Evolutionary conservation across 2,797 vertebrate genomes (phyloP), one percentile per base, ranked within the genome.

Genomic region (Mormyrops attenuatus): DNA sequence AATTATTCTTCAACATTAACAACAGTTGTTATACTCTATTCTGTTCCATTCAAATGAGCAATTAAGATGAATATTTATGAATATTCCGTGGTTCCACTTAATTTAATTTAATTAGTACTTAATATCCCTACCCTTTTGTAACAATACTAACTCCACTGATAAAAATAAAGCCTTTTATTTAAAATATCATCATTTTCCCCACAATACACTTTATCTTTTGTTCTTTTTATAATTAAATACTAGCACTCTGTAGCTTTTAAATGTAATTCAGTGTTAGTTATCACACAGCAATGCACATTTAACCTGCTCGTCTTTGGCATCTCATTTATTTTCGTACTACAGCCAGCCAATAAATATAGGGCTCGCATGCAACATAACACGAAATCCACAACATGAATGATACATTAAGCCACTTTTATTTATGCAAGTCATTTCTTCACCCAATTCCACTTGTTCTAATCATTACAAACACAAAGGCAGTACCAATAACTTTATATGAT

Each of bases 1-100:
- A 96, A 96, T 96, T 96, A 96, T 96, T 96, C 95, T 96, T 95
- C 93, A 94, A 94, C 93, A 94, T 93, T 91, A 93, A 95, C 95
- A 96, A 96, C 95, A 96, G 95, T 95, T 96, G 95, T 95, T 95
- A 95, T 95, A 95, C 94, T 95, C 96, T 95, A 95, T 47, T 82
- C 77, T 47, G 38, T 84, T 6, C 80, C 80, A 49, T 96, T 96
- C 95, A 96, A 96, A 96, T 95, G 94, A 95, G 94, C 94, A 94
- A 93, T 96, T 95, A 86, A 86, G 30, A 96, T 96, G 95, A 96
- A 96, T 96, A 96, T 96, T 95, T 95, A 96, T 95, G 95, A 93
- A 94, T 92, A 92, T 94, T 85, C 94, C 95, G 95, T 95, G 95
- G 96, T 92, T 92, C 92, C 93, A 90, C 88, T 96, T 95, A 95